phyloP scores from a whole-genome alignment of 2,797 vertebrate species.

The Netta rufina region DNA sequence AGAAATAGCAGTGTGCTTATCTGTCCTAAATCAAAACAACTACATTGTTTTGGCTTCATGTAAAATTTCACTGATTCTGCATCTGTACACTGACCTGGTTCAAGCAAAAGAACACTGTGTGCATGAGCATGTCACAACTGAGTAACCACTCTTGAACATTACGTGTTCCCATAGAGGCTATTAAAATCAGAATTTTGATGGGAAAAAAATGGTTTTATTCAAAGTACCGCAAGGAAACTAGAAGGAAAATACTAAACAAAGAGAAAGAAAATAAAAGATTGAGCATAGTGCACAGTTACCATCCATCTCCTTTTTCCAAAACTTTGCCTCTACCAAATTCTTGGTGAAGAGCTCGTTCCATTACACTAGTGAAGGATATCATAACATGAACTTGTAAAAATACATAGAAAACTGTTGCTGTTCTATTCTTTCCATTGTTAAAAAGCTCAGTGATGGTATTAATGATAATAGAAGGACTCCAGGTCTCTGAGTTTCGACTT shows the following conservation, averaged over 20 bases:
- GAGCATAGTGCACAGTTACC: background rate
- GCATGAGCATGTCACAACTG: slow-evolving; percentile 14
- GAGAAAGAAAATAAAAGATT: background rate
- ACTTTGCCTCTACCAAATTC: background rate
- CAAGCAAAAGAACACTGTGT: background rate
- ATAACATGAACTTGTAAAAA: background rate
- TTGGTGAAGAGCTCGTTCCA: background rate
- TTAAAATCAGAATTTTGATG: background rate
- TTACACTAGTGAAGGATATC: background rate
- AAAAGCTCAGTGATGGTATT: background rate
- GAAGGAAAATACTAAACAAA: background rate
- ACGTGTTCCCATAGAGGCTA: background rate
- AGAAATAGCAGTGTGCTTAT: background rate
- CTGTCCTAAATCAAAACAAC: slow-evolving; percentile 24
- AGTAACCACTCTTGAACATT: background rate
- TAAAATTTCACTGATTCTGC: slow-evolving; percentile 16
- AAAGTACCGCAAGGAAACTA: background rate
- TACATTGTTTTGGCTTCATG: background rate
- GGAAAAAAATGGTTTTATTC: background rate
- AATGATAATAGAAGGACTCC: background rate
- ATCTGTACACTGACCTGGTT: slow-evolving; percentile 5
- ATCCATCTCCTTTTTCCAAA: background rate
- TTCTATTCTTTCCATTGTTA: background rate
- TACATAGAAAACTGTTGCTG: background rate
- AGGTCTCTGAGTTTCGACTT: background rate